Conservation (phyloP, 2,113 vertebrate genomes). For the Furnarius figulus region DNA sequence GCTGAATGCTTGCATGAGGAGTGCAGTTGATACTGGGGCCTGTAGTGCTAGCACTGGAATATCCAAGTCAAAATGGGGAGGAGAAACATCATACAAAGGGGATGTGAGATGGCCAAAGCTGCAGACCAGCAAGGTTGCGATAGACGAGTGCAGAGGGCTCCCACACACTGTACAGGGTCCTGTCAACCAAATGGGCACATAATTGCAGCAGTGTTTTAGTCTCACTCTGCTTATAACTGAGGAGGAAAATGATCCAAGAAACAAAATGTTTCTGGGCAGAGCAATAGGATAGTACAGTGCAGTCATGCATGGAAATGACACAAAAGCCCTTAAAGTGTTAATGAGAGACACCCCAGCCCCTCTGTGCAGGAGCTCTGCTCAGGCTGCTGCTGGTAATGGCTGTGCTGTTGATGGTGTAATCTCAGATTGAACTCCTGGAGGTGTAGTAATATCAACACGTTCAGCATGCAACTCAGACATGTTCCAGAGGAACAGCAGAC, state of each 20-base stretch:
- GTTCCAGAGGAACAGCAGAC: background rate
- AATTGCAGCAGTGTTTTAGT: background rate
- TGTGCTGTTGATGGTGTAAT: background rate
- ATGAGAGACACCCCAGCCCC: background rate
- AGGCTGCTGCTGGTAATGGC: background rate
- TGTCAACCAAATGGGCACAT: background rate
- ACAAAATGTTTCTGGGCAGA: background rate
- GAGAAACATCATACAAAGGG: background rate
- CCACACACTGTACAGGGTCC: background rate
- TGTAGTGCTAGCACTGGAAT: background rate
- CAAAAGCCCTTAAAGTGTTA: background rate
- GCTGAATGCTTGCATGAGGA: background rate
- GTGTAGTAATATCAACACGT: background rate
- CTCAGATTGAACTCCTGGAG: background rate
- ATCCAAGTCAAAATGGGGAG: background rate
- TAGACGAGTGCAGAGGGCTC: background rate
- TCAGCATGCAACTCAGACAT: rapidly evolving
- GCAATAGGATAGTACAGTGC: background rate
- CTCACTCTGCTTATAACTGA: background rate
- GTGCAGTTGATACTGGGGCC: background rate
- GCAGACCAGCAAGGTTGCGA: background rate
- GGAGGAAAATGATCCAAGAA: background rate
- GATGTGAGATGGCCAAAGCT: background rate
- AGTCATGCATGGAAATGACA: background rate
- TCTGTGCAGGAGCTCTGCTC: background rate